Percentiles rank a stretch among this genome's conserved stretches.
Conservation (phyloP, 1,140 invertebrate genomes). For the Prorops nasuta region DNA sequence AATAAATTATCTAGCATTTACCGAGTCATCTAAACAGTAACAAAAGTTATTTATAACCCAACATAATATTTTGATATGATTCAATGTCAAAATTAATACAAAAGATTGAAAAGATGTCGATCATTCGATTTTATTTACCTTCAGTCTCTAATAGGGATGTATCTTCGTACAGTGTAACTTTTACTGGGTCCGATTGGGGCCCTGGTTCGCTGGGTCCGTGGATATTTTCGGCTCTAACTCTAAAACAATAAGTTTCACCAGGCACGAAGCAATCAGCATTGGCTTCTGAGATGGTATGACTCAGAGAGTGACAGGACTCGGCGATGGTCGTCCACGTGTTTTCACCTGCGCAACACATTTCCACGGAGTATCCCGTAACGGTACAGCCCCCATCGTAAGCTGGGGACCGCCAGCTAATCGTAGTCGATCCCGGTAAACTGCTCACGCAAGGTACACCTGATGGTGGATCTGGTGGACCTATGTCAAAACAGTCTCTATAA, state of each 20-base stretch:
- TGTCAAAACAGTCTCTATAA: no score
- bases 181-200: slow-evolving; percentile 56
- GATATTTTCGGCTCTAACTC: slow-evolving; percentile 75
- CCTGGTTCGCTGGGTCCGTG: slow-evolving; percentile 75
- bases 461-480: slow-evolving; percentile 74
- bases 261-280: slow-evolving; percentile 48
- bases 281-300: slow-evolving; percentile 56
- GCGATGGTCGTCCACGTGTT: slow-evolving; percentile 61
- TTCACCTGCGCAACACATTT: slow-evolving; percentile 63
- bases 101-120: background rate
- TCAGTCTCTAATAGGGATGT: slow-evolving; percentile 20
- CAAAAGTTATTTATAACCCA: background rate
- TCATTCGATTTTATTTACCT: slow-evolving; percentile 23
- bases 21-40: no score
- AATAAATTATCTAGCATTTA: no score
- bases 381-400: slow-evolving; percentile 83
- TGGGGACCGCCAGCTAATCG: slow-evolving; percentile 77
- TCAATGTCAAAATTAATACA: background rate
- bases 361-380: slow-evolving; percentile 78
- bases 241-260: slow-evolving; percentile 66
- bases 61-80: background rate
- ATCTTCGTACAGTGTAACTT: slow-evolving; percentile 46
- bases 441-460: slow-evolving; percentile 65
- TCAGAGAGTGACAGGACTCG: slow-evolving; percentile 65
- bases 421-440: slow-evolving; percentile 49